Conservation (phyloP, 2,888 invertebrate species). For the Sericinus montela region DNA sequence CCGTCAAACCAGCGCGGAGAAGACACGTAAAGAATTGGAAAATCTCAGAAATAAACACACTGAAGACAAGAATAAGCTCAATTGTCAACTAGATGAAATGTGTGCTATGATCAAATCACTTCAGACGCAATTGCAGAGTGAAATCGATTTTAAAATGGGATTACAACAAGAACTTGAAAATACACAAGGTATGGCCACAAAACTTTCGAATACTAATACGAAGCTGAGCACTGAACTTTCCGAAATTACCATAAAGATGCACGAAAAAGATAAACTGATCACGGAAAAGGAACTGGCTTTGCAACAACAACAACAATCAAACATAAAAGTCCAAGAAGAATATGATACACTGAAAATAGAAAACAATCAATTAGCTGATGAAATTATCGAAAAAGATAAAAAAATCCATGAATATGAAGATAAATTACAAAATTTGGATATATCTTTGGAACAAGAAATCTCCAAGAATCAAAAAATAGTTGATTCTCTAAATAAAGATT, state of each 20-base stretch:
- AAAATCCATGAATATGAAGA: neutral
- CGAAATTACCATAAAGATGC: constrained; percentile 28
- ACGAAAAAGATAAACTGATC: constrained; percentile 37
- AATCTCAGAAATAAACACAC: constrained; percentile 33
- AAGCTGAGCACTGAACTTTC: constrained; percentile 29
- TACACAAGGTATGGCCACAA: constrained; percentile 18
- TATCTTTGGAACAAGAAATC: constrained; percentile 4
- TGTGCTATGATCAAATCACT: constrained; percentile 42
- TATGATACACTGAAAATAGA: no score
- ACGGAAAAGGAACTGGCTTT: constrained; percentile 11
- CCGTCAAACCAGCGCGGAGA: constrained; percentile 35
- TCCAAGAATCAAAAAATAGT: neutral
- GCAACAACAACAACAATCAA: no score
- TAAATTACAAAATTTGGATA: constrained; percentile 28
- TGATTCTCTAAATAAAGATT: constrained; percentile 6
- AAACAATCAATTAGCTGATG: neutral
- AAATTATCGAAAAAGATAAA: constrained; percentile 7
- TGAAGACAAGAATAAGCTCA: constrained; percentile 40
- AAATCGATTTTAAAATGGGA: constrained; percentile 45
- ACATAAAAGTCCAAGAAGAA: no score
- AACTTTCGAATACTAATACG: constrained; percentile 31
- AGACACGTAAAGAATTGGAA: constrained; percentile 41
- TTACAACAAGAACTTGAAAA: constrained; percentile 39
- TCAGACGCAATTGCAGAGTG: constrained; percentile 49
- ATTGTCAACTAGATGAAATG: constrained; percentile 44